These are phyloP conservation scores for Agonopterix subpropinquella DNA, from an alignment of 2,888 invertebrate genomes.

Conservation along the genomic window DNA sequence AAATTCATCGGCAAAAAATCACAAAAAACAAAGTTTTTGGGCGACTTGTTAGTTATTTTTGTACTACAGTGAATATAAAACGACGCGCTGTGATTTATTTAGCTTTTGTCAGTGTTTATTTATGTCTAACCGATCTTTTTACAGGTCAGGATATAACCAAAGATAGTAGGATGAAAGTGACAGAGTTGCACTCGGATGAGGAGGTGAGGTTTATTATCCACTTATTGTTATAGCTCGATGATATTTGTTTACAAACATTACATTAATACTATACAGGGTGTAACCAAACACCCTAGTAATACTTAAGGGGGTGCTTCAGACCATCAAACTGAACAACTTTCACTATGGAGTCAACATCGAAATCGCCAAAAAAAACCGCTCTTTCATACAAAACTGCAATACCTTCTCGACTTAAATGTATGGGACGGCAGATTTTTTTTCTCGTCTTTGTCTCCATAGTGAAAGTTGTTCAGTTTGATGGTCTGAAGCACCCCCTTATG, in stretches of 20 bases:
- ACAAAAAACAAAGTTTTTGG: constrained; percentile 42
- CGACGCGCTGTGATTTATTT: constrained; percentile 7
- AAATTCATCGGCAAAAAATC: constrained; percentile 46
- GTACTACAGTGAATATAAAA: constrained; percentile 1
- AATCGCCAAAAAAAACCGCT: too few species aligned
- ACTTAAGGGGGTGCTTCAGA: too few species aligned
- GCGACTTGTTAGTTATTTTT: constrained; percentile 57
- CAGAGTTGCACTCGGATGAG: constrained; percentile 61
- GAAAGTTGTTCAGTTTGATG: too few species aligned
- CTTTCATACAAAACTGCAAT: too few species aligned
- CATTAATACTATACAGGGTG: too few species aligned
- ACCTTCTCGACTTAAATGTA: too few species aligned
- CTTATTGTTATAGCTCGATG: neutral
- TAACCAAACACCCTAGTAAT: too few species aligned
- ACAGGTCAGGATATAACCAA: constrained; percentile 71
- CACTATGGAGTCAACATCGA: too few species aligned
- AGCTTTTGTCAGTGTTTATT: constrained; percentile 37
- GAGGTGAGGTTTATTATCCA: constrained; percentile 41
- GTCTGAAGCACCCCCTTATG: too few species aligned
- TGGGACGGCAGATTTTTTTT: too few species aligned
- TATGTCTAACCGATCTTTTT: constrained; percentile 37
- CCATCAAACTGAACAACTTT: too few species aligned
- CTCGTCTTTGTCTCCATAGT: too few species aligned
- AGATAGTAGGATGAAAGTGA: constrained; percentile 70
- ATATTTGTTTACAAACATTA: neutral